phyloP scores from a whole-genome alignment of 2,113 vertebrate genomes.

The Diphyllodes magnificus region DNA sequence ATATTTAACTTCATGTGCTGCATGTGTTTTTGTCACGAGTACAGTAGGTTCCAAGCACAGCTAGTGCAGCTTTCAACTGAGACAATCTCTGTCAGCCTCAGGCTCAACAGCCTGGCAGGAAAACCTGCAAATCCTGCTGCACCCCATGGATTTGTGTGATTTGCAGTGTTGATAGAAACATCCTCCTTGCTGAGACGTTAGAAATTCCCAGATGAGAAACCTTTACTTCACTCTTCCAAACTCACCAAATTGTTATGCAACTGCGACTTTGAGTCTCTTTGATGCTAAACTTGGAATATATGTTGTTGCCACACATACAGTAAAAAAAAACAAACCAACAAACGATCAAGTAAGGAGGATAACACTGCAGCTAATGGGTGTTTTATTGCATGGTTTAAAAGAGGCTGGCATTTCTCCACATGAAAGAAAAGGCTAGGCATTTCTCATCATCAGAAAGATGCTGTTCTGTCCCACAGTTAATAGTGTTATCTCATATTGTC shows the following conservation, averaged over 20 bases:
- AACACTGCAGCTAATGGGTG: background rate
- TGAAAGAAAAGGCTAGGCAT: background rate
- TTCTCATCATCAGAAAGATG: background rate
- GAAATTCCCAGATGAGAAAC: slow-evolving; percentile 8
- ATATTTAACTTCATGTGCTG: background rate
- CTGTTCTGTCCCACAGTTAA: background rate
- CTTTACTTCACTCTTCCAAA: background rate
- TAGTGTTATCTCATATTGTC: background rate
- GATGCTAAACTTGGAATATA: background rate
- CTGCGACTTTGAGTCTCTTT: background rate
- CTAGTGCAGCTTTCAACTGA: background rate
- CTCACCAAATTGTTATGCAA: background rate
- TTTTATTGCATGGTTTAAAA: background rate
- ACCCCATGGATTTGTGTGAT: background rate
- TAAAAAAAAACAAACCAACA: background rate
- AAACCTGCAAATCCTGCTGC: slow-evolving; percentile 43
- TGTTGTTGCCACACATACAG: background rate
- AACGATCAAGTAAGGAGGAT: background rate
- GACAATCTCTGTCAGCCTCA: background rate
- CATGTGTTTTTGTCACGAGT: background rate
- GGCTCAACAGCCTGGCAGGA: slow-evolving; percentile 7
- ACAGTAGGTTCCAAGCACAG: background rate
- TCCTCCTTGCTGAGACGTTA: background rate
- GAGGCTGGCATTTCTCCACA: background rate
- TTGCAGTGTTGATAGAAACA: background rate